phyloP scores from a whole-genome alignment of 2,888 invertebrate genomes.

The Augiades crinisus region DNA sequence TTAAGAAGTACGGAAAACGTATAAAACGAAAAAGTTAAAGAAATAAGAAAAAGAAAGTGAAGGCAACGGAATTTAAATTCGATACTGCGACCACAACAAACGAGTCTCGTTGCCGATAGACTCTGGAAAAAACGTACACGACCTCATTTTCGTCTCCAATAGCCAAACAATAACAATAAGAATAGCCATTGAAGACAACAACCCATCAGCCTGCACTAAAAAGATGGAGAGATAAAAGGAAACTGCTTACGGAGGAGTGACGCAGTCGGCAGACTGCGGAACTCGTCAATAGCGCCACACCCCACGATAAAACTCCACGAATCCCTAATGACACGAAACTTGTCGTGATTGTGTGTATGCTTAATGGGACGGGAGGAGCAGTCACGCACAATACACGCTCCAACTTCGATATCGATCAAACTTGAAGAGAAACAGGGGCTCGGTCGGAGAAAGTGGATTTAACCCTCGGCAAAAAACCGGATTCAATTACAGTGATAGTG shows the following conservation, averaged over 20 bases:
- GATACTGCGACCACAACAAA: too few species aligned
- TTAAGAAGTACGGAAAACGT: not conserved
- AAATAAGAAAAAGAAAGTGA: not conserved
- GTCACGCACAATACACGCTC: conserved; percentile 28
- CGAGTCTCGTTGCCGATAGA: not conserved
- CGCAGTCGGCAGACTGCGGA: not conserved
- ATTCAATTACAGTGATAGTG: conserved; percentile 3
- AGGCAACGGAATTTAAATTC: not conserved
- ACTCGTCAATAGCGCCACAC: conserved; percentile 10
- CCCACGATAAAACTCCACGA: conserved; percentile 15
- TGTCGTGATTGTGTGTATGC: conserved; percentile 21
- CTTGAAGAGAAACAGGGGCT: conserved; percentile 25
- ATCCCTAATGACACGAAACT: conserved; percentile 8
- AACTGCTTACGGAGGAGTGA: not conserved
- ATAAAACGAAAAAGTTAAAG: not conserved
- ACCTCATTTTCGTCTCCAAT: not conserved
- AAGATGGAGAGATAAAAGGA: conserved; percentile 2
- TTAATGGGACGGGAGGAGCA: conserved; percentile 27
- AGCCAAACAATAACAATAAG: conserved; percentile 7
- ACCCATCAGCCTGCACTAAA: not conserved
- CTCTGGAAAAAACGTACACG: not conserved
- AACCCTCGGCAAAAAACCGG: conserved; percentile 9
- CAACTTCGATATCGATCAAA: conserved; percentile 33
- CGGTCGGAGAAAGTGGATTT: conserved; percentile 1
- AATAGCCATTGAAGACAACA: conserved; percentile 2